phyloP scores from a whole-genome alignment of 2,888 invertebrate genomes.

The Halictus ligatus region DNA sequence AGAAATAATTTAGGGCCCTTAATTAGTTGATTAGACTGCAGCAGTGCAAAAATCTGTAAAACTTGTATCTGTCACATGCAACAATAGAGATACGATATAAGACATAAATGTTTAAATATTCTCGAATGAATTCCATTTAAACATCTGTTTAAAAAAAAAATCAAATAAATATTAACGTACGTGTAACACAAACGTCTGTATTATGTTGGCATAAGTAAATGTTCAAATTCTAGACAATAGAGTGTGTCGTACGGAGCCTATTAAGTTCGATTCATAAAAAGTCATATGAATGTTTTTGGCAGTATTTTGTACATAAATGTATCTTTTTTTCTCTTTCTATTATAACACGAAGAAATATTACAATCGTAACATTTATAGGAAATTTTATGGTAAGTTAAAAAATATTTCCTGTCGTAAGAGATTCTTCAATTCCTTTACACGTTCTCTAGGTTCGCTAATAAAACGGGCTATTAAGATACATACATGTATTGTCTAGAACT shows the following conservation, averaged over 20 bases:
- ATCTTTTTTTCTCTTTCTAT: constrained; percentile 24
- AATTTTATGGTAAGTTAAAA: constrained; percentile 49
- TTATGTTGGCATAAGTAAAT: constrained; percentile 45
- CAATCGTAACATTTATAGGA: constrained; percentile 44
- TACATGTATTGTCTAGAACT: constrained; percentile 70
- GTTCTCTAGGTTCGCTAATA: constrained; percentile 22
- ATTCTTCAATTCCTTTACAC: constrained; percentile 53
- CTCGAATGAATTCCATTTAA: constrained; percentile 40
- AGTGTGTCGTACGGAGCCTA: constrained; percentile 44
- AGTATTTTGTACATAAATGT: constrained; percentile 56
- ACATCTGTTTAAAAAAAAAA: constrained; percentile 41
- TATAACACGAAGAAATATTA: constrained; percentile 52
- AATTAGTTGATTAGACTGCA: constrained; percentile 50
- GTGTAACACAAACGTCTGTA: constrained; percentile 43
- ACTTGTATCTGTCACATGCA: constrained; percentile 55
- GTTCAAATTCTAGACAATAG: constrained; percentile 69
- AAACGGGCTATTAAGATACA: constrained; percentile 56
- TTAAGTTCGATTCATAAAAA: constrained; percentile 26
- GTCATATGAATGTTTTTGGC: constrained; percentile 53
- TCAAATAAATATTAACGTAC: constrained; percentile 63
- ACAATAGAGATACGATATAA: constrained; percentile 44
- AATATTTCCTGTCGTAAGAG: constrained; percentile 39
- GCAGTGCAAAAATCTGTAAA: constrained; percentile 55
- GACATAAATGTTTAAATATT: constrained; percentile 19
- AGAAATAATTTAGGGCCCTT: constrained; percentile 66